Percentiles rank a stretch among this genome's conserved stretches.
Conservation (phyloP, 2,113 vertebrate genomes). For the Halichoerus grypus region DNA sequence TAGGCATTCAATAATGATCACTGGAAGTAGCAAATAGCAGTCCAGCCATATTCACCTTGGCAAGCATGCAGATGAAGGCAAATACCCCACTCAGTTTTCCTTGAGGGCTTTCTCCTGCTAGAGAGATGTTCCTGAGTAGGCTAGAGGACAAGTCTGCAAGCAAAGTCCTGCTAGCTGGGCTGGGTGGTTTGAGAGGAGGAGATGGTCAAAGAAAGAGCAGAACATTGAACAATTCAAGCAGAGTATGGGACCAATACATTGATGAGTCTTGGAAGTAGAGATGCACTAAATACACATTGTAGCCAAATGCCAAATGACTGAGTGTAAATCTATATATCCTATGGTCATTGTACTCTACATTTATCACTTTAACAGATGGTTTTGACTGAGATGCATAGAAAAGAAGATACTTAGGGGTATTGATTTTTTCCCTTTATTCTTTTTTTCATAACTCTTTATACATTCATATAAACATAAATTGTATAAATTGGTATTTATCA, state of each 20-base stretch:
- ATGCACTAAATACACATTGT: neutral
- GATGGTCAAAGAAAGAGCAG: neutral
- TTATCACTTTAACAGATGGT: neutral
- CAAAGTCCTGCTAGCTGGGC: neutral
- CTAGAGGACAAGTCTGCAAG: neutral
- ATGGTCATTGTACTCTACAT: neutral
- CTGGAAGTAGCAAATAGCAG: too few species aligned
- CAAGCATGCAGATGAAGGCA: neutral
- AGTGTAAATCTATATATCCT: neutral
- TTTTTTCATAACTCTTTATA: neutral
- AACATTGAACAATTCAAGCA: neutral
- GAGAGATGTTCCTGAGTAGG: neutral
- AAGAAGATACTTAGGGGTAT: neutral
- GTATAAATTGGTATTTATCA: neutral
- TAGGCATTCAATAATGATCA: neutral
- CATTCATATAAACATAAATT: neutral
- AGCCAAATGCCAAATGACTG: neutral
- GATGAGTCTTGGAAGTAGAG: constrained; percentile 30
- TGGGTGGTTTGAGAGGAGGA: neutral
- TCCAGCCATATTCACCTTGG: neutral
- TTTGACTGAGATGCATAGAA: neutral
- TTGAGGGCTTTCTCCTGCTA: neutral
- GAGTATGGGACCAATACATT: neutral
- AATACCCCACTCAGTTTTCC: neutral
- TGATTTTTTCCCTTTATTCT: neutral